Conservation (phyloP, 2,888 invertebrate genomes). For the Scaptomyza parva region DNA sequence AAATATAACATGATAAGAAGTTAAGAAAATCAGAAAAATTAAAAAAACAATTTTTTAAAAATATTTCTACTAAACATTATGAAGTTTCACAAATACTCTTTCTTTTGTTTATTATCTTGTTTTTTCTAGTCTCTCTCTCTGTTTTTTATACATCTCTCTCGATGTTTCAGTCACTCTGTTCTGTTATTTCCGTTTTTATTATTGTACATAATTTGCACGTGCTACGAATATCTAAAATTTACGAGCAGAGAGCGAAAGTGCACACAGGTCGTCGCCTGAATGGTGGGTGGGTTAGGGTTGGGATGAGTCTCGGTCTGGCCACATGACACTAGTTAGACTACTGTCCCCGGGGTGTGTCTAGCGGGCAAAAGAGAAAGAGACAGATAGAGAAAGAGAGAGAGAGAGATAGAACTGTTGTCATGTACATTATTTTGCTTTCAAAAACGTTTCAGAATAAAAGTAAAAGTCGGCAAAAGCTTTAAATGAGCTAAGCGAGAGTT, state of each 20-base stretch:
- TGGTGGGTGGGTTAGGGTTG: conserved; percentile 17
- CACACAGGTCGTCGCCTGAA: conserved; percentile 65
- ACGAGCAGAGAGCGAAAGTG: conserved; percentile 71
- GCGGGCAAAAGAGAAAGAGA: neutral
- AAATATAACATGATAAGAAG: no score
- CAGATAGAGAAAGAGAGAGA: neutral
- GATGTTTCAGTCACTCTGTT: neutral
- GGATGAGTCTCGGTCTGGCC: conserved; percentile 19
- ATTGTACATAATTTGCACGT: conserved; percentile 81
- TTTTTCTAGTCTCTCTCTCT: neutral
- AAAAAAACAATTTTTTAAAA: no score
- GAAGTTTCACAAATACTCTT: neutral
- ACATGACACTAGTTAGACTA: conserved; percentile 58
- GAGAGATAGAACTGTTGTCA: conserved; percentile 49
- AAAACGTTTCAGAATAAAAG: conserved; percentile 64
- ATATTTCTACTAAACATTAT: no score
- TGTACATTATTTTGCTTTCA: conserved; percentile 79
- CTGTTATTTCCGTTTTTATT: conserved; percentile 52
- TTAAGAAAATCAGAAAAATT: no score
- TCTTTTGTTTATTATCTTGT: neutral
- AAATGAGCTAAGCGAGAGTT: conserved; percentile 55
- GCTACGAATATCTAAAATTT: conserved; percentile 80
- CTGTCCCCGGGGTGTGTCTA: conserved; percentile 24
- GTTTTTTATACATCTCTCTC: neutral
- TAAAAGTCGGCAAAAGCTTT: conserved; percentile 71